Base-by-base conservation (phyloP, 2,888 invertebrate genomes). In the Salticus scenicus region DNA sequence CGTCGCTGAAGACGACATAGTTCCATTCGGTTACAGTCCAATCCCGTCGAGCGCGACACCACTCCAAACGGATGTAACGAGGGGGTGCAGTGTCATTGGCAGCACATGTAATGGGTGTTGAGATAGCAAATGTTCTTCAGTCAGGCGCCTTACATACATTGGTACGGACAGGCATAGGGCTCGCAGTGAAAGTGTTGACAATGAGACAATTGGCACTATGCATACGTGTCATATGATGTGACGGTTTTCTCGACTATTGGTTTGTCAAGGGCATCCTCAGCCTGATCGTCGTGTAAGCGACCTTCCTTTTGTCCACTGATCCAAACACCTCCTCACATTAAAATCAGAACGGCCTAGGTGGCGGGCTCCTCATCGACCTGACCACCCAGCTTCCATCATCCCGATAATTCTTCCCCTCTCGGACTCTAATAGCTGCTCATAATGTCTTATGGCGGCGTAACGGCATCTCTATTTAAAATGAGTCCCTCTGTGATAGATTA, bases 121-220 rank as follows among this genome's bases (percentile, higher is more conserved):
- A 14, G 33, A 67, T 67, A 67, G 17, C 31, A 67, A 1, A 12
- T 67, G 20, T 67, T 31, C 67, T 67, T 67, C 67, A 31, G 67
- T 31, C 67, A 67, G 1, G 8, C 10, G 1, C 31, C 67, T 31
- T 31, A 0, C n/a, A n/a, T n/a, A n/a, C 7, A 14, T 31, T 67
- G 31, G 67, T 67, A 12, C 10, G 67, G 33, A 67, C 24, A 67
- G 33, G 17, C 67, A 67, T 12, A 28, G 67, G 1, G 67, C 1
- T n/a, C 7, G 31, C 8, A 67, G 5, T 67, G 67, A 31, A 33
- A 7, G 31, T 67, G 71, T 0, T n/a, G 47, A 17, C 42, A 27
- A 42, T 28, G 42, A 71, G 17, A 41, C 47, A 71, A 24, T 42
- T 71, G 71, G 71, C 0, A 27, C 10, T 42, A 28, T 42, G 41